Base-by-base conservation (phyloP, 2,888 invertebrate genomes). In the Ophonus ardosiacus region DNA sequence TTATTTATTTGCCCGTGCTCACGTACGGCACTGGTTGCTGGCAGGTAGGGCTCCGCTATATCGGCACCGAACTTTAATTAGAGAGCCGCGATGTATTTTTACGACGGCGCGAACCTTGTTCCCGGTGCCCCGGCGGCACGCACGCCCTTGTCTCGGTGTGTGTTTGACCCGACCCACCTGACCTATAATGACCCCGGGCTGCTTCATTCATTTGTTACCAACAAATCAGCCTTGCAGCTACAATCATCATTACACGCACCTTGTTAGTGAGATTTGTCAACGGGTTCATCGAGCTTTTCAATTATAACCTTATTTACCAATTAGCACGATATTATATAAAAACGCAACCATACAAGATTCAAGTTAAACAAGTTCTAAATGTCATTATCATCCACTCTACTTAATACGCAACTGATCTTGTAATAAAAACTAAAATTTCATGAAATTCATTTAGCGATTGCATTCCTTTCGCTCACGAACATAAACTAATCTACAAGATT, bases 31-130 rank as follows among this genome's bases (percentile, higher is more conserved):
- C 24, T 68, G 68, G 68, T 68, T 0, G 71, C 71, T 43, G 71
- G 10, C 71, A 74, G 71, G 71, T 74, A 74, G 71, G 71, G 43
- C 31, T 31, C 71, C 2, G 71, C 43, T 43, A 74, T 43, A 74
- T 74, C 71, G 71, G 71, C 71, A 74, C 71, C 71, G 43, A 74
- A 74, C 43, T 74, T 74, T 74, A 74, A 74, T 74, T 74, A 74
- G 71, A 74, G 71, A 74, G 71, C 40, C 71, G 71, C 68, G 38
- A 2, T 51, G 43, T 8, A 51, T 68, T 68, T 68, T 68, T 68
- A 68, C 68, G 68, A 31, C 68, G 68, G 68, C 68, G 68, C 71
- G 71, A 74, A 74, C 71, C 43, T 74, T 40, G 71, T 74, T 40
- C 71, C 13, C 43, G 71, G 68, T 68, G 68, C 68, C 71, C 43